A percentile compares a stretch with the other conserved stretches of the same genome.
These are phyloP conservation scores for Morone saxatilis DNA, from an alignment of 2,113 vertebrate species.

Conservation along the genomic window DNA sequence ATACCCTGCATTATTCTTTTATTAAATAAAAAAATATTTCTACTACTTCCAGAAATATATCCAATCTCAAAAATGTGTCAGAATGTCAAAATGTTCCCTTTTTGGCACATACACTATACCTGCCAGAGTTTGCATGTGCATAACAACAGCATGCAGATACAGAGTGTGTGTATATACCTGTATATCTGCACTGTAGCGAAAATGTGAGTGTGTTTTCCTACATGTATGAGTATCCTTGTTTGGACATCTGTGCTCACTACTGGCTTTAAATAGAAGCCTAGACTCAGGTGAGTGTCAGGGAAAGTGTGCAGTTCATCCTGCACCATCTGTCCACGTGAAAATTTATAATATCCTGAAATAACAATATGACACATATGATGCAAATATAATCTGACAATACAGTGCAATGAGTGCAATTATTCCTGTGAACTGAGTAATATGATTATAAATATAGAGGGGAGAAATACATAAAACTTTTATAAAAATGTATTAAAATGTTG, in stretches of 20 bases:
- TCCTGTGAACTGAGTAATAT: background rate
- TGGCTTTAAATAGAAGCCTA: constrained; percentile 43
- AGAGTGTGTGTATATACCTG: too few relatives aligned
- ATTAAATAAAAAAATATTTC: too few relatives aligned
- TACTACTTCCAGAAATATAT: background rate
- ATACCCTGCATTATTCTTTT: too few relatives aligned
- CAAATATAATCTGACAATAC: constrained; percentile 7
- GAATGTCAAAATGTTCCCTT: background rate
- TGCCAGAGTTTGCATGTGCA: background rate
- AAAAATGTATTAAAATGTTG: background rate
- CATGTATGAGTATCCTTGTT: background rate
- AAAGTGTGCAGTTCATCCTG: background rate
- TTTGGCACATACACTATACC: background rate
- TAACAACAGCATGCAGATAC: too few relatives aligned
- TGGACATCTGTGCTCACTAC: constrained; percentile 18
- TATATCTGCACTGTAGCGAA: too few relatives aligned
- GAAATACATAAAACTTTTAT: background rate
- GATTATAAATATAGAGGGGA: background rate
- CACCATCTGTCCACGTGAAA: constrained; percentile 18
- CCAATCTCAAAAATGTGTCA: background rate
- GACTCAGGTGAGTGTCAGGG: constrained; percentile 14
- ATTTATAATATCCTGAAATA: constrained; percentile 15
- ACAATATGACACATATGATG: background rate
- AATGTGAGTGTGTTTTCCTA: too few relatives aligned
- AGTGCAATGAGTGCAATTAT: background rate